A percentile compares a stretch with the other conserved stretches of the same genome.
These are phyloP conservation scores for Pollimyrus isidori DNA, from an alignment of 2,113 vertebrate species.

Conservation along the genomic window DNA sequence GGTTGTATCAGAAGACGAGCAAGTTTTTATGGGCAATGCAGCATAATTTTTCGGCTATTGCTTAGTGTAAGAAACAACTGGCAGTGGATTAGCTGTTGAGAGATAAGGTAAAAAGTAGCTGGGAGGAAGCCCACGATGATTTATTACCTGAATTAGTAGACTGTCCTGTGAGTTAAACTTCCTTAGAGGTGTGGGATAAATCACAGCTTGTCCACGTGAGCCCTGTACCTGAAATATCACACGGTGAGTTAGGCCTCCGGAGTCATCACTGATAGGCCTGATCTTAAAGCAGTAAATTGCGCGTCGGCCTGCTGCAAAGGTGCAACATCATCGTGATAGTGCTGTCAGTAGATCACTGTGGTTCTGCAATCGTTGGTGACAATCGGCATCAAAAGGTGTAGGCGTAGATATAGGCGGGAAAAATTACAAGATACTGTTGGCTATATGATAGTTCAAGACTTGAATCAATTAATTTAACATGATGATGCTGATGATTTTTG, in stretches of 20 bases:
- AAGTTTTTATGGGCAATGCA: neutral
- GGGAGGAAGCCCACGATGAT: conserved; percentile 19
- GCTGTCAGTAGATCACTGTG: neutral
- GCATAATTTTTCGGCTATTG: neutral
- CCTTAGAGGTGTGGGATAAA: conserved; percentile 17
- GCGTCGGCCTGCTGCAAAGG: neutral
- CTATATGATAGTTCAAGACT: neutral
- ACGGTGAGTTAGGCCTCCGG: conserved; percentile 9
- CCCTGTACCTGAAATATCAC: conserved; percentile 22
- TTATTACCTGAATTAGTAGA: conserved; percentile 27
- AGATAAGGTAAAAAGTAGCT: conserved; percentile 10
- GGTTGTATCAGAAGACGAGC: neutral
- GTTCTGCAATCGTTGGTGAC: neutral
- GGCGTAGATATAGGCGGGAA: neutral
- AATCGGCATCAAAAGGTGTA: neutral
- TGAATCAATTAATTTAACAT: neutral
- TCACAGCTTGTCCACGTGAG: conserved; percentile 12
- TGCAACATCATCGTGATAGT: neutral
- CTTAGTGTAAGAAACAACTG: neutral
- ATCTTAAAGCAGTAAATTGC: conserved; percentile 15
- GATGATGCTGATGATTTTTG: neutral
- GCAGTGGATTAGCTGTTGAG: neutral
- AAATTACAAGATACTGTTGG: neutral
- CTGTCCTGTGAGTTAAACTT: conserved; percentile 25
- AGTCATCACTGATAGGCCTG: neutral